These are phyloP conservation scores for Chionoecetes opilio DNA, from an alignment of 1,140 invertebrate genomes.

Conservation along the genomic window DNA sequence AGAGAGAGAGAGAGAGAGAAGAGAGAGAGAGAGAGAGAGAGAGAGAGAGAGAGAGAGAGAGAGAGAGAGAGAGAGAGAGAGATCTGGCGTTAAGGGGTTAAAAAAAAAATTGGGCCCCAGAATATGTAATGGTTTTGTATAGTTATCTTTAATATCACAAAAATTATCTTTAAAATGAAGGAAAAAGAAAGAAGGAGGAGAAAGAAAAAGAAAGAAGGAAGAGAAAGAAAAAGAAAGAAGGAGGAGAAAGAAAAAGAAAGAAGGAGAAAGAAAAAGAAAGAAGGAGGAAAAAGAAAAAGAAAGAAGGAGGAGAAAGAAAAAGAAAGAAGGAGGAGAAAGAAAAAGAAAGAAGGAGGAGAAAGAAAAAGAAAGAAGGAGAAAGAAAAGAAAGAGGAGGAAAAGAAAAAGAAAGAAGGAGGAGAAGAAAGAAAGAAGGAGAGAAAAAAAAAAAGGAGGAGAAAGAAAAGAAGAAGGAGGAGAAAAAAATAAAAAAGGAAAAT, in stretches of 20 bases:
- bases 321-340: not conserved
- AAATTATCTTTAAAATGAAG: not conserved
- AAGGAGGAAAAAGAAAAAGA: not conserved
- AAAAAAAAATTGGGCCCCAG: not conserved
- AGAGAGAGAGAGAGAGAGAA: not conserved
- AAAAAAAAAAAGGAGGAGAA: not conserved
- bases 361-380: slow-evolving; percentile 40
- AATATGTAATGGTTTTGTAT: not conserved
- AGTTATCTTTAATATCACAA: not conserved
- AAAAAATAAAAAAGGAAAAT: not conserved
- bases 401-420: slow-evolving; percentile 45
- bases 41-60: not conserved
- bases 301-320: not conserved
- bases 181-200: not conserved
- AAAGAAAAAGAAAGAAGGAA: not conserved
- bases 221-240: not conserved
- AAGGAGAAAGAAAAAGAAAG: not conserved
- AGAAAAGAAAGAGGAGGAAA: slow-evolving; percentile 47
- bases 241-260: not conserved
- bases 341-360: slow-evolving; percentile 31
- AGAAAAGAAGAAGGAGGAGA: not conserved
- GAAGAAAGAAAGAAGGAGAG: slow-evolving; percentile 22
- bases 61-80: not conserved
- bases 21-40: not conserved
- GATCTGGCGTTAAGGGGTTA: not conserved